Evolutionary conservation across 2,888 invertebrate genomes (phyloP), one percentile per base, ranked within the genome.

Genomic region (Parnassius apollo): DNA sequence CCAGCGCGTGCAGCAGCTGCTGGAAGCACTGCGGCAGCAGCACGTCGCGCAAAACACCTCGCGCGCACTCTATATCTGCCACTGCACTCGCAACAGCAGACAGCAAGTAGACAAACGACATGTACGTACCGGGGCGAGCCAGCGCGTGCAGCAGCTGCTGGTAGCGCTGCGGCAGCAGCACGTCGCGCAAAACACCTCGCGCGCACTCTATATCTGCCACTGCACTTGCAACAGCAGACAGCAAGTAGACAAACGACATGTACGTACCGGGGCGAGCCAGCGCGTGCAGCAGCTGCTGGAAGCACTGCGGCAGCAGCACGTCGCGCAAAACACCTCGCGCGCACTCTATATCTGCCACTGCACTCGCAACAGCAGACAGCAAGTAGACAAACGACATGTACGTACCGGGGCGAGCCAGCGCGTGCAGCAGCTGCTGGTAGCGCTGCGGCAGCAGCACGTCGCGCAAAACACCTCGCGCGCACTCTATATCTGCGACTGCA

Each of bases 1-100:
- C 9, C 56, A 25, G 51, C 51, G 51, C 51, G 9, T 12, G 76
- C 42, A 93, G 79, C 25, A 96, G 83, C 66, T 86, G 85, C 35
- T 91, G 79, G 74, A 94, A 95, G 61, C 93, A 88, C 44, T 93
- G 93, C 0, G 91, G 87, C 75, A 92, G 91, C 57, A 98, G 91
- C 83, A 97, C 96, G 68, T 93, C 92, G 22, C 89, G 92, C 53
- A 98, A 90, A 18, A 18, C 18, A 18, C 18, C 85, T 96, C 96
- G 7, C 98, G 98, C 68, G 95, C 94, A 50, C 94, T 93, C 87
- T 96, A 96, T 83, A 98, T 96, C 72, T 95, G 94, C 69, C 93
- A n/a, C 46, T 96, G 95, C 64, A 98, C 95, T 76, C 95, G 93
- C 59, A 92, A 4, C 46, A 7, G 11, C 46, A 46, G 12, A n/a